Conservation (phyloP, 2,113 vertebrate genomes). For the Vanacampus margaritifer region DNA sequence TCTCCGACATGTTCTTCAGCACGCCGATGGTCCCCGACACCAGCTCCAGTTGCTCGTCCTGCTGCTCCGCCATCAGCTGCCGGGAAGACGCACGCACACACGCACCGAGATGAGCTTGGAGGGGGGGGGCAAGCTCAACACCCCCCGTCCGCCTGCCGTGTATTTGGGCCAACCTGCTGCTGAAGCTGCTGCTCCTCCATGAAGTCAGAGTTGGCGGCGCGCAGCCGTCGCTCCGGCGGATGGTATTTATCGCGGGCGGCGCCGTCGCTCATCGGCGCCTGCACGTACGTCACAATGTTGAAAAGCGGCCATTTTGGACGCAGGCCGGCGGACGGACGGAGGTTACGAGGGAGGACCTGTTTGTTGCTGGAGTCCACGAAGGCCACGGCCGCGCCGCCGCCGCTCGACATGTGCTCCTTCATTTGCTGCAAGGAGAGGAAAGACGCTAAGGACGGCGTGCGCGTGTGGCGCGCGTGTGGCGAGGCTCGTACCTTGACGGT, state of each 20-base stretch:
- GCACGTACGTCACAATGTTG: background rate
- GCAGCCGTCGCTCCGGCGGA: conserved; percentile 81
- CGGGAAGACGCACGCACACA: conserved; percentile 7
- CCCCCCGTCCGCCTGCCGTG: background rate
- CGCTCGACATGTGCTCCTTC: conserved; percentile 90
- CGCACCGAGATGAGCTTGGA: no score
- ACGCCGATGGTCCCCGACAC: conserved; percentile 97
- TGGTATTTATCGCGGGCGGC: conserved; percentile 75
- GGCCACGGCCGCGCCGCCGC: conserved; percentile 76
- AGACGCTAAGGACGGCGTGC: no score
- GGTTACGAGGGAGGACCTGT: background rate
- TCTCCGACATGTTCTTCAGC: conserved; percentile 98
- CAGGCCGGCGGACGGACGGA: no score
- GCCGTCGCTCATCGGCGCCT: conserved; percentile 81
- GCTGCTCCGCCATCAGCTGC: conserved; percentile 90
- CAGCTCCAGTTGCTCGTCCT: conserved; percentile 95
- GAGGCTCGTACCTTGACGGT: conserved; percentile 80
- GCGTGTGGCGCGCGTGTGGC: no score
- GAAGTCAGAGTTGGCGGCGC: conserved; percentile 87
- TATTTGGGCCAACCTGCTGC: conserved; percentile 81
- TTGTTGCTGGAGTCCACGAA: conserved; percentile 63
- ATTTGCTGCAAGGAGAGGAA: conserved; percentile 77
- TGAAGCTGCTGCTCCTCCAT: conserved; percentile 92
- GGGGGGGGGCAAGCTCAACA: no score
- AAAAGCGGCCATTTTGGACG: no score